Evolutionary conservation across 1,140 invertebrate species (phyloP).

Genomic region (Tetramorium simillimum): DNA sequence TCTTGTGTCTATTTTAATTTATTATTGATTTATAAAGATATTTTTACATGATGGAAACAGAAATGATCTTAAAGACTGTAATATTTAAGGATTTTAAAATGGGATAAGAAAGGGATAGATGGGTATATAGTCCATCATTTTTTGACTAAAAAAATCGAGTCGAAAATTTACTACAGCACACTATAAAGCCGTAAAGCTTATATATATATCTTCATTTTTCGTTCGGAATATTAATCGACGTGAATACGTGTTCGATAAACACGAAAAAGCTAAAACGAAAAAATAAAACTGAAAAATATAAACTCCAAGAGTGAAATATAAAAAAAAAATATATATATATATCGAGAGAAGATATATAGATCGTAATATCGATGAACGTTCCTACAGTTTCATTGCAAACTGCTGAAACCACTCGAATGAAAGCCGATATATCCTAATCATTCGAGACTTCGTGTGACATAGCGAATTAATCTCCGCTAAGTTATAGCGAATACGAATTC

Average conservation of each 20-base stretch:
- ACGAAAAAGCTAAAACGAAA: neutral
- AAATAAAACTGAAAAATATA: neutral
- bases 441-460: neutral
- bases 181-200: neutral
- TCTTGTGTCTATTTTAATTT: neutral
- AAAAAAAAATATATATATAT: neutral
- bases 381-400: neutral
- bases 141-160: neutral
- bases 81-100: neutral
- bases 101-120: neutral
- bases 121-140: neutral
- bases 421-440: neutral
- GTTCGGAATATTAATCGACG: neutral
- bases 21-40: neutral
- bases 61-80: neutral
- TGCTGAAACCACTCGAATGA: neutral
- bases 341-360: neutral
- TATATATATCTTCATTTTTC: neutral
- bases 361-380: neutral
- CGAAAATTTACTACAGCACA: neutral
- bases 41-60: neutral
- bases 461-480: constrained; percentile 26
- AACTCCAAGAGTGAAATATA: neutral
- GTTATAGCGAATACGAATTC: constrained; percentile 10
- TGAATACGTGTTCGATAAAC: neutral